Conservation (phyloP, 2,113 vertebrate genomes). For the Choloepus hoffmanni region DNA sequence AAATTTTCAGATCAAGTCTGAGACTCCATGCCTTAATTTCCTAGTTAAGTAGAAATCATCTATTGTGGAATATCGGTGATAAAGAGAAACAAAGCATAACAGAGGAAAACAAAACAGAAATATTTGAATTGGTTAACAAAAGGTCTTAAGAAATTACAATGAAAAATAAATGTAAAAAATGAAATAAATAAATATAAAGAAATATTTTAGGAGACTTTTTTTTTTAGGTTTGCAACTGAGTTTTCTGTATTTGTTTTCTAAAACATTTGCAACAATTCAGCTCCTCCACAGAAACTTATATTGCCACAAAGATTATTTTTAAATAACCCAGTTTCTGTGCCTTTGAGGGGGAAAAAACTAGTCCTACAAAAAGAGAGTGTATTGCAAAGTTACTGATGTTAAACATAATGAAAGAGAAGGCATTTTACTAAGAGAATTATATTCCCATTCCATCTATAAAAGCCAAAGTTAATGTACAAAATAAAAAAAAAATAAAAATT, state of each 20-base stretch:
- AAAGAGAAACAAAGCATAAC: background rate
- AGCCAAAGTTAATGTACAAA: background rate
- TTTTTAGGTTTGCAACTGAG: background rate
- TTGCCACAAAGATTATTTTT: conserved; percentile 49
- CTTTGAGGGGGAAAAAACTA: background rate
- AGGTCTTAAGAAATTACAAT: background rate
- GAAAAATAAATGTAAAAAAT: conserved; percentile 41
- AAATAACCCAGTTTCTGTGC: background rate
- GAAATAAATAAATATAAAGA: conserved; percentile 47
- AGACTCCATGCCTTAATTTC: background rate
- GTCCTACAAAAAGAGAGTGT: background rate
- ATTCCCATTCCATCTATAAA: background rate
- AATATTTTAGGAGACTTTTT: conserved; percentile 56
- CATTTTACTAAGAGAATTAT: background rate
- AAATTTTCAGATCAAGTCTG: background rate
- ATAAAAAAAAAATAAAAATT: background rate
- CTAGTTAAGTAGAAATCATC: background rate
- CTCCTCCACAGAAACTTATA: background rate
- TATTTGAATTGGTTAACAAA: background rate
- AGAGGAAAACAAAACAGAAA: background rate
- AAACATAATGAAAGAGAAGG: background rate
- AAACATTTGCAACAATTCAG: conserved; percentile 47
- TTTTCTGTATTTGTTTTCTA: conserved; percentile 6
- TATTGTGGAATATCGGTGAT: background rate
- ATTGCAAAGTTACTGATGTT: background rate